Base-by-base conservation (phyloP, 2,888 invertebrate genomes). In the Helobdella robusta region DNA sequence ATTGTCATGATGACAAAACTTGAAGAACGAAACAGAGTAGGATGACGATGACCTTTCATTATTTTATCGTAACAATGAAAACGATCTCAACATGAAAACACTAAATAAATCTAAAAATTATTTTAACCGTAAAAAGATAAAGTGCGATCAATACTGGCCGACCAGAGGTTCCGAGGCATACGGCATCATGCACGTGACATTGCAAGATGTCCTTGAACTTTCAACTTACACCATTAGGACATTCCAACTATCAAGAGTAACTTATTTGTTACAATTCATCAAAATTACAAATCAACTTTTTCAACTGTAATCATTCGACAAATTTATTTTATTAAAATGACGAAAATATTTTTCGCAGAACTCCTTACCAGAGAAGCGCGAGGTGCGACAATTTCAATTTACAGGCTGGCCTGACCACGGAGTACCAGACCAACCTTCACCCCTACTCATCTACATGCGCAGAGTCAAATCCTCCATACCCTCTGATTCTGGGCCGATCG, bases 1-100 rank as follows among this genome's bases (percentile, higher is more conserved):
- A 91, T 98, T 72, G 97, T 99, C 1, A 98, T 99, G 98, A 93
- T 99, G 92, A 99, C 98, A 0, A 91, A 93, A 74, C 82, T 99
- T 68, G 98, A 98, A 80, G 98, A 99, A 77, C 84, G 97, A 64
- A 91, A 93, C 1, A 84, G 97, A 74, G 91, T 77, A 65, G 23
- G 18, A 30, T n/a, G n/a, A n/a, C n/a, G n/a, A n/a, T n/a, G n/a
- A n/a, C n/a, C n/a, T 40, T 40, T 40, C 44, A 28, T 56, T 56
- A 25, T 56, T 56, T 56, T 56, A 25, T 18, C 11, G 44, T 40
- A 40, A 18, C 44, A 40, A 40, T 40, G 44, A n/a, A n/a, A 40
- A 11, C 11, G 11, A 40, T 40, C 18, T 40, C 11, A 40, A 11
- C 11, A 40, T 2, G 5, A 52, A 18, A 11, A 15, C 18, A n/a